phyloP scores from a whole-genome alignment of 2,797 vertebrate genomes.

The Coracias cyanogaster region DNA sequence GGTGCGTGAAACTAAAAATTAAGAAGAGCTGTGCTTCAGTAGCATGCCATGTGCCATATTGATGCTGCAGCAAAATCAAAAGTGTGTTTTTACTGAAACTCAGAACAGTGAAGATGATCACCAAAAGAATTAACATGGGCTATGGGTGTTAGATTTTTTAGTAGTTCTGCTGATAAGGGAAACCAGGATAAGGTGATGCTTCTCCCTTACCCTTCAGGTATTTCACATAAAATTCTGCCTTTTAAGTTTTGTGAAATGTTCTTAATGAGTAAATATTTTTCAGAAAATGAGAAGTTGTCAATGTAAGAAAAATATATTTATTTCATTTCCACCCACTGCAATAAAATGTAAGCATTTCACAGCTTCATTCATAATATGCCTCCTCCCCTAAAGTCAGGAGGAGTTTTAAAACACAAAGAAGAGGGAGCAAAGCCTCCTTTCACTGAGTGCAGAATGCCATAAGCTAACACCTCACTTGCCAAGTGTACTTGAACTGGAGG shows the following conservation, averaged over 20 bases:
- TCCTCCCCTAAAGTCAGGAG: not conserved
- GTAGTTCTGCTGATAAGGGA: not conserved
- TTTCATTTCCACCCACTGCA: not conserved
- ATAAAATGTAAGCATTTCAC: accelerated
- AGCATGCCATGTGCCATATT: not conserved
- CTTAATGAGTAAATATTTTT: not conserved
- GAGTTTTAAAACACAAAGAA: not conserved
- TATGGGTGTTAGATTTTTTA: not conserved
- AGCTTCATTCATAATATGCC: not conserved
- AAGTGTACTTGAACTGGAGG: not conserved
- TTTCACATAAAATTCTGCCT: not conserved
- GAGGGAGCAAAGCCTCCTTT: not conserved
- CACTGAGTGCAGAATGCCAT: not conserved
- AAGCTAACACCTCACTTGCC: not conserved
- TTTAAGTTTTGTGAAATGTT: not conserved
- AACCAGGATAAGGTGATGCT: not conserved
- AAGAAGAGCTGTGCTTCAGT: not conserved
- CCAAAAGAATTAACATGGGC: not conserved
- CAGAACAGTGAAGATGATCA: not conserved
- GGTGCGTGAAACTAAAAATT: not conserved
- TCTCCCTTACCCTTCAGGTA: not conserved
- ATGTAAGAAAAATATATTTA: not conserved
- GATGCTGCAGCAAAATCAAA: not conserved
- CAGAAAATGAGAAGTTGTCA: not conserved
- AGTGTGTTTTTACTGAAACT: not conserved